Conservation (phyloP, 2,888 invertebrate species). For the Habrosyne pyritoides region DNA sequence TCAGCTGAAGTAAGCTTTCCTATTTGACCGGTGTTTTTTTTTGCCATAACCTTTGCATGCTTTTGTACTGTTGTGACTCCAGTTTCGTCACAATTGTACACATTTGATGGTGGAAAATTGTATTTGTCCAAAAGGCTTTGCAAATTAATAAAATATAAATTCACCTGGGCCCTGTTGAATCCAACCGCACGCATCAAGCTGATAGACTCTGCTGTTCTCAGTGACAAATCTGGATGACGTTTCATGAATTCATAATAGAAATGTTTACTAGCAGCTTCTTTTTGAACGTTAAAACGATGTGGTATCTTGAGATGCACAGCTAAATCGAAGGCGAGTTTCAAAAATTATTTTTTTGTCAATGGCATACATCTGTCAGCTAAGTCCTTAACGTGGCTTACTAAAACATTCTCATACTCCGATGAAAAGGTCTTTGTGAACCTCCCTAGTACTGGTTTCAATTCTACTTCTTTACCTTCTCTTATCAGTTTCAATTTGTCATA, state of each 20-base stretch:
- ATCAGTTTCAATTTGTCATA: too few species aligned
- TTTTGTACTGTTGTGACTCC: constrained; percentile 28
- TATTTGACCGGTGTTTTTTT: constrained; percentile 22
- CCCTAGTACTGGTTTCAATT: too few species aligned
- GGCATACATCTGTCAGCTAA: too few species aligned
- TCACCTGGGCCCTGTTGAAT: too few species aligned
- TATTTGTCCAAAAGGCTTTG: too few species aligned
- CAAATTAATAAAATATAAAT: too few species aligned
- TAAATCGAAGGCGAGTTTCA: constrained; percentile 12
- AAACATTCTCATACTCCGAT: too few species aligned
- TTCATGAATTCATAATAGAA: constrained; percentile 22
- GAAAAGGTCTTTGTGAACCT: too few species aligned
- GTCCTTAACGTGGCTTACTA: too few species aligned
- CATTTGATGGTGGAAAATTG: constrained; percentile 25
- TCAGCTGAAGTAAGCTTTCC: constrained; percentile 29
- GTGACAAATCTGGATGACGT: constrained; percentile 17
- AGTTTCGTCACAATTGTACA: constrained; percentile 36
- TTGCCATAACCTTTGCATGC: constrained; percentile 24
- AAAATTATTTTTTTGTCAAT: background rate
- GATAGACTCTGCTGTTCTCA: too few species aligned
- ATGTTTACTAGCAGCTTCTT: constrained; percentile 15
- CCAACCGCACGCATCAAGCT: too few species aligned
- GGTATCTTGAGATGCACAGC: constrained; percentile 13
- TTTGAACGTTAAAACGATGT: constrained; percentile 19
- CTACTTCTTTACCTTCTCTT: too few species aligned